Evolutionary conservation across 1,140 invertebrate genomes (phyloP).

Genomic region (Trachymyrmex cornetzi): DNA sequence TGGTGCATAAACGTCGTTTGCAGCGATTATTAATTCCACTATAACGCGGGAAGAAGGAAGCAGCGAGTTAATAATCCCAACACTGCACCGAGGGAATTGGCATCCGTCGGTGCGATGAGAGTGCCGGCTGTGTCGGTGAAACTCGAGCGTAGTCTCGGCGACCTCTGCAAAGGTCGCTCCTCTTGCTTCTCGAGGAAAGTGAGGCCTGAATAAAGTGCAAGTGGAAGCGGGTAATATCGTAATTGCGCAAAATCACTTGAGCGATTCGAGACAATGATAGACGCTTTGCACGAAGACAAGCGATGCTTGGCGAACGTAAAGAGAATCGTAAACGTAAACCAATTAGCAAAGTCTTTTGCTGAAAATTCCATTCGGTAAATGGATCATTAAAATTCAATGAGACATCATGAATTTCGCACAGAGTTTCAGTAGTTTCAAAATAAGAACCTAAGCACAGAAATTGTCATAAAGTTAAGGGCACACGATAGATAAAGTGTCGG

Average conservation of each 20-base stretch:
- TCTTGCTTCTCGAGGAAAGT: constrained; percentile 82
- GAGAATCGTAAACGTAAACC: too few species aligned
- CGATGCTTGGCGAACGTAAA: background rate
- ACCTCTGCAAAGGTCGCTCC: constrained; percentile 83
- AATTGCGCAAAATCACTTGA: constrained; percentile 20
- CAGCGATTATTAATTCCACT: constrained; percentile 9
- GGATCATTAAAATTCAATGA: background rate
- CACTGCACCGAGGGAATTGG: constrained; percentile 33
- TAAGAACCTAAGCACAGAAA: too few species aligned
- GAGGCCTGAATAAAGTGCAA: constrained; percentile 67
- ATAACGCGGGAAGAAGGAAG: constrained; percentile 69
- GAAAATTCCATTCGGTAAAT: background rate
- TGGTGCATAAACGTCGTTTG: background rate
- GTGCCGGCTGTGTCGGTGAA: constrained; percentile 77
- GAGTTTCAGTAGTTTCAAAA: background rate
- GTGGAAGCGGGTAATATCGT: constrained; percentile 10
- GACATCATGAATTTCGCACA: background rate
- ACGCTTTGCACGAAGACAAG: background rate
- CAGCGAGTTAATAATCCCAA: constrained; percentile 50
- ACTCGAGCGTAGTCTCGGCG: constrained; percentile 81
- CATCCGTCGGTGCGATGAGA: constrained; percentile 28
- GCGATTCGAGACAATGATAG: background rate
- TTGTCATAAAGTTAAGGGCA: too few species aligned
- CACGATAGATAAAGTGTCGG: too few species aligned
- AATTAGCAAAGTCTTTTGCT: background rate